phyloP scores from a whole-genome alignment of 2,113 vertebrate genomes.

The Lepus europaeus region DNA sequence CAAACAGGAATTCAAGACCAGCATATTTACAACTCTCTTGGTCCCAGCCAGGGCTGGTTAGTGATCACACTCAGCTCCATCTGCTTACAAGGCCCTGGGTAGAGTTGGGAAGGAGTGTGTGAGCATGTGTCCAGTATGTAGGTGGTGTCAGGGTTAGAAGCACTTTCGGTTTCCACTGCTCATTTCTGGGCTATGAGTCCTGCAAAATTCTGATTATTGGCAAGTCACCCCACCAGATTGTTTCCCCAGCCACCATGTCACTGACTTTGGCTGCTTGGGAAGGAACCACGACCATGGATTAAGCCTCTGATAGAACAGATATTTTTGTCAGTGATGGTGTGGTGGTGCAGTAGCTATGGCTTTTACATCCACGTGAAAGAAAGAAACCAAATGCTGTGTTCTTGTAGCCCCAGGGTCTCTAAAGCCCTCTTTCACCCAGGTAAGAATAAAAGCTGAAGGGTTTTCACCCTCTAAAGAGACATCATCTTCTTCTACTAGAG shows the following conservation, averaged over 20 bases:
- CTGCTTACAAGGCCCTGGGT: neutral
- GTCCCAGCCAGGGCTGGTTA: too few species aligned
- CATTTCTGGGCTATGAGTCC: neutral
- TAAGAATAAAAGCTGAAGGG: neutral
- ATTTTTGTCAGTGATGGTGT: neutral
- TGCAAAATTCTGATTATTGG: neutral
- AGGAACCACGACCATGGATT: neutral
- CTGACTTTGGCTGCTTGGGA: neutral
- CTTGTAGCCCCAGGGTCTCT: neutral
- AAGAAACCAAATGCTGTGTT: neutral
- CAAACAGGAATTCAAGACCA: neutral
- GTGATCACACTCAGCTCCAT: neutral
- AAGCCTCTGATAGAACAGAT: neutral
- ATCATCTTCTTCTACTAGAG: neutral
- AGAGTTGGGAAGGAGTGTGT: accelerated
- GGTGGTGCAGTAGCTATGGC: neutral
- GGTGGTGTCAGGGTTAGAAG: neutral
- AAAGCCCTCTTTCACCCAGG: neutral
- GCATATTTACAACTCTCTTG: neutral
- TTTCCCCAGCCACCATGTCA: neutral
- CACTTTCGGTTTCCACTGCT: neutral
- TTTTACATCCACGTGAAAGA: neutral
- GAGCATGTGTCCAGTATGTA: accelerated
- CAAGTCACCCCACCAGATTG: neutral
- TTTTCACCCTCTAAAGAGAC: neutral